Base-by-base conservation (phyloP, 2,797 vertebrate species). In the Acestrorhynchus altus region DNA sequence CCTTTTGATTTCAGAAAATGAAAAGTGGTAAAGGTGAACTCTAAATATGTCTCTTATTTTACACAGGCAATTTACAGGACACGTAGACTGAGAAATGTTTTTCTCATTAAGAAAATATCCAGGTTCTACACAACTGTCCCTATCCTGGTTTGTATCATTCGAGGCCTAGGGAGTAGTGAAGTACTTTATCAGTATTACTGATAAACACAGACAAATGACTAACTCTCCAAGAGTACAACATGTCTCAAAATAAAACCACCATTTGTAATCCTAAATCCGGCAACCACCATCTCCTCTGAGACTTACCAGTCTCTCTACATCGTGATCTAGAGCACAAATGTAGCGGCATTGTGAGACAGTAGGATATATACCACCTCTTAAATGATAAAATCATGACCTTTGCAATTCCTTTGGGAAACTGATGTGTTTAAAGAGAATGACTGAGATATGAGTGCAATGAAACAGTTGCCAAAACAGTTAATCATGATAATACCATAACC, bases 181-280 rank as follows among this genome's bases (percentile, higher is more conserved):
- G 40, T 57, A 24, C 35, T 46, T 57, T 8, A 22, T 52, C 47
- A 69, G 35, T 28, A 28, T 20, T 59, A 10, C 44, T 40, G 69
- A 60, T 73, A 67, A 78, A 73, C 76, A 71, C 28, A 59, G 70
- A 78, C 11, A 4, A 20, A 22, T 72, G 77, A 78, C 20, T 78
- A 59, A 78, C 11, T 8, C 49, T 8, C n/a, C 13, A 24, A 56
- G 47, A 78, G 39, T 28, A 11, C 52, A 52, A 63, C 18, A 18
- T 31, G 44, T 70, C 65, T 70, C 8, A n/a, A 61, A 28, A 59
- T 7, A 0, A 15, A 68, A 57, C 2, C 10, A 51, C 35, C 28
- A n/a, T 28, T 16, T 22, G 42, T 40, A 60, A 12, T 63, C 35
- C 1, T 8, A 20, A 18, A 13, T 60, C 26, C 24, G 3, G 6